Evolutionary conservation across 2,888 invertebrate species (phyloP), one percentile per base, ranked within the genome.

Genomic region (Taphrorychus bicolor): DNA sequence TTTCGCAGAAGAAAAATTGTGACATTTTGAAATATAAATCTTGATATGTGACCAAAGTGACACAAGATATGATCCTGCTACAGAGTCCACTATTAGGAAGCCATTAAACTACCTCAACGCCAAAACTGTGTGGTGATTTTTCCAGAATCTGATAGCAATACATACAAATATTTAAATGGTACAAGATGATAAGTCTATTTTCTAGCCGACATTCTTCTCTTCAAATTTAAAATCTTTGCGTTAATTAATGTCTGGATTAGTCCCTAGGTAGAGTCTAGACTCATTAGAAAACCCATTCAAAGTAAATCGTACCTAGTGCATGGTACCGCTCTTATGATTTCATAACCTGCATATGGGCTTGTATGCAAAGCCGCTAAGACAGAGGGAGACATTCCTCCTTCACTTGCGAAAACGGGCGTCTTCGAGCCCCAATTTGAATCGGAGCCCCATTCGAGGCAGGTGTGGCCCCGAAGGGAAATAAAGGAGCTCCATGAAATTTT

Each of bases 401-500:
- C 62, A 45, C 57, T 52, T 24, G 66, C 66, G 60, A 61, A 66
- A 66, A 66, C 48, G 51, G 57, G 61, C 66, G 61, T 52, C n/a
- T n/a, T 57, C 40, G 57, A 41, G 58, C 53, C 21, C 45, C 51
- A 19, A 67, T 67, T 62, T 58, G 59, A 62, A 67, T 67, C 62
- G 58, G 45, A 45, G 54, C 61, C 57, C 59, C 59, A 67, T 62
- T 62, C 66, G 57, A 32, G 48, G 66, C 61, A 67, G 67, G 67
- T 67, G 67, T 59, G 67, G 41, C 62, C 62, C 19, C 58, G 59
- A 49, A 59, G 23, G 24, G 54, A 59, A 63, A 63, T 40, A 23
- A 62, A 63, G 59, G 59, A 59, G 59, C 24, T 54, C 53, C 51
- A 68, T 68, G 68, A 68, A 63, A 68, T 68, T 68, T 66, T 68